Conservation (phyloP, 92 coral and sea anemone genomes). For the Epizoanthus ramosus region DNA sequence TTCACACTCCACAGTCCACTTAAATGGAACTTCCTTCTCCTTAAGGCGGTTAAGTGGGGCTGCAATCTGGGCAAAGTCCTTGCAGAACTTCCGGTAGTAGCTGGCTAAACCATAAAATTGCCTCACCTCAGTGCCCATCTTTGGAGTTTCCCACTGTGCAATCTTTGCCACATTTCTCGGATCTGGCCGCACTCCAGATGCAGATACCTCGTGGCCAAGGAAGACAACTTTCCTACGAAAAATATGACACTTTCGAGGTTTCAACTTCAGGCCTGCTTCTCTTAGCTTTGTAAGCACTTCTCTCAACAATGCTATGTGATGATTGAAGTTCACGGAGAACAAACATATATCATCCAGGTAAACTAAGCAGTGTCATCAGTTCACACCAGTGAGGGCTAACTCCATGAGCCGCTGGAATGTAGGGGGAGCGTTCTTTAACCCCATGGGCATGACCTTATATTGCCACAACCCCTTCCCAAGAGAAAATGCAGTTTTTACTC, state of each 20-base stretch:
- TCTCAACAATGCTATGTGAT: conserved; percentile 18
- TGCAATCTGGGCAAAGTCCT: conserved; percentile 39
- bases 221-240: conserved; percentile 21
- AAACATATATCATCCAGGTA: conserved; percentile 35
- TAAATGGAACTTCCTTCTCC: conserved; percentile 34
- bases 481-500: conserved; percentile 31
- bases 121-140: conserved; percentile 34
- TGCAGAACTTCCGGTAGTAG: conserved; percentile 48
- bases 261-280: background rate
- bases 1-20: conserved; percentile 37
- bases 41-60: conserved; percentile 32
- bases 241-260: conserved; percentile 23
- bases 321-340: conserved; percentile 6
- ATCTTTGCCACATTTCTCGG: conserved; percentile 12
- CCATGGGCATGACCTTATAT: conserved; percentile 18
- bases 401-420: conserved; percentile 44
- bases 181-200: conserved; percentile 27
- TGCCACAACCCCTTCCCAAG: conserved; percentile 30
- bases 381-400: conserved; percentile 2
- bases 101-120: conserved; percentile 40
- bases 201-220: conserved; percentile 40
- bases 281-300: conserved; percentile 18
- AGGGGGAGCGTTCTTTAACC: conserved; percentile 16
- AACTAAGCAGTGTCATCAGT: conserved; percentile 7
- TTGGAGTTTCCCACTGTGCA: conserved; percentile 34